Evolutionary conservation across 2,113 vertebrate species (phyloP).

Genomic region (Dipodomys ordii): DNA sequence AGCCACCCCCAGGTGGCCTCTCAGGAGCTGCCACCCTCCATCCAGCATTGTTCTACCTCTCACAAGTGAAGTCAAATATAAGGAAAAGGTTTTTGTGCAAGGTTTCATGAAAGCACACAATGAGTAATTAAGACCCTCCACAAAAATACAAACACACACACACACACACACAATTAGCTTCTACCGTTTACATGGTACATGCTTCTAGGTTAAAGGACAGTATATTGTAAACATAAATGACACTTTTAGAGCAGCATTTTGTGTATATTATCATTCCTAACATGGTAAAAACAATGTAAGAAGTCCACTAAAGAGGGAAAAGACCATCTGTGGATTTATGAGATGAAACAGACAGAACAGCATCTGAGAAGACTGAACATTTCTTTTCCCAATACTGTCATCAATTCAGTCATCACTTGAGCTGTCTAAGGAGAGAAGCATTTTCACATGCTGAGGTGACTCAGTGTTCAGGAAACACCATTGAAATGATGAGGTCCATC

Average conservation of each 20-base stretch:
- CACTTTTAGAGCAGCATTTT: slow-evolving; percentile 67
- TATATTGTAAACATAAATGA: slow-evolving; percentile 72
- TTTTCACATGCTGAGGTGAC: slow-evolving; percentile 14
- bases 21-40: neutral
- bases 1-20: neutral
- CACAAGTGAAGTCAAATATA: neutral
- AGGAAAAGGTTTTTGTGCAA: slow-evolving; percentile 4
- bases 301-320: slow-evolving; percentile 60
- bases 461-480: neutral
- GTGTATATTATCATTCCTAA: slow-evolving; percentile 75
- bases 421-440: neutral
- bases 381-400: slow-evolving; percentile 21
- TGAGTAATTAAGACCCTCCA: slow-evolving; percentile 43
- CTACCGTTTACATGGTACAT: slow-evolving; percentile 62
- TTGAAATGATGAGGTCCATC: neutral
- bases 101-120: slow-evolving; percentile 55
- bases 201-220: slow-evolving; percentile 68
- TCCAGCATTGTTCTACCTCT: neutral
- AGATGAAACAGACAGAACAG: slow-evolving; percentile 60
- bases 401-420: neutral
- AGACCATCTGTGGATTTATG: slow-evolving; percentile 60
- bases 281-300: slow-evolving; percentile 70
- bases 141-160: slow-evolving; percentile 14
- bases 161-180: slow-evolving; percentile 12
- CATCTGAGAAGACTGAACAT: slow-evolving; percentile 14